Evolutionary conservation across 2,888 invertebrate species (phyloP).

Genomic region (Aphodius sticticus): DNA sequence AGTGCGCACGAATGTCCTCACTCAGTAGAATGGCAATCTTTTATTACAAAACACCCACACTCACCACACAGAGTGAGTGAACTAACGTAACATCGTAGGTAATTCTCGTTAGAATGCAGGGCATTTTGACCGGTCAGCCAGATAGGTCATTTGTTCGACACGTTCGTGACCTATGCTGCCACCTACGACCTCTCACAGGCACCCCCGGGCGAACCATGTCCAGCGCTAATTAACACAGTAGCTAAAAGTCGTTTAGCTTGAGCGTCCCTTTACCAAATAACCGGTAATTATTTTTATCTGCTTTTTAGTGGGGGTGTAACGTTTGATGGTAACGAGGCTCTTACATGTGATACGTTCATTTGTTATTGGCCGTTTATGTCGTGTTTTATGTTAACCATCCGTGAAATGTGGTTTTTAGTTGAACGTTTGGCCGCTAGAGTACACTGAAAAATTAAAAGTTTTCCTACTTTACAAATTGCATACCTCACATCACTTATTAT

Average conservation of each 20-base stretch:
- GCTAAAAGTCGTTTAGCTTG: not conserved
- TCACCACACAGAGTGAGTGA: not conserved
- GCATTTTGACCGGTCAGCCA: conserved; percentile 8
- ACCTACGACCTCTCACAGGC: not conserved
- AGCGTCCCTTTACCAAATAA: not conserved
- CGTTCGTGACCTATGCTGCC: conserved; percentile 19
- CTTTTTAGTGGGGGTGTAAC: not conserved
- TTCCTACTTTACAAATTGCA: no score
- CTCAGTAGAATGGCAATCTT: not conserved
- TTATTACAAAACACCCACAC: not conserved
- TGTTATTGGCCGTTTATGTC: not conserved
- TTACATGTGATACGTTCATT: not conserved
- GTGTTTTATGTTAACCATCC: not conserved
- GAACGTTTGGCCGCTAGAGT: no score
- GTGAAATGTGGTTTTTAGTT: no score
- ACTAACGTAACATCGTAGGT: not conserved
- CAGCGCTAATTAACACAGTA: not conserved
- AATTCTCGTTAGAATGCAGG: conserved; percentile 12
- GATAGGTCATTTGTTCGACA: conserved; percentile 22
- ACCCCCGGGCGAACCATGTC: not conserved
- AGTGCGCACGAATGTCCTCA: not conserved
- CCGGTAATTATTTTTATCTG: not conserved
- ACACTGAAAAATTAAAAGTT: no score
- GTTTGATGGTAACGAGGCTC: not conserved
- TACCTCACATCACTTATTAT: no score